Percentiles rank a stretch among this genome's conserved stretches.
Evolutionary conservation across 2,888 invertebrate genomes (phyloP).

Genomic region (Ceriagrion tenellum): DNA sequence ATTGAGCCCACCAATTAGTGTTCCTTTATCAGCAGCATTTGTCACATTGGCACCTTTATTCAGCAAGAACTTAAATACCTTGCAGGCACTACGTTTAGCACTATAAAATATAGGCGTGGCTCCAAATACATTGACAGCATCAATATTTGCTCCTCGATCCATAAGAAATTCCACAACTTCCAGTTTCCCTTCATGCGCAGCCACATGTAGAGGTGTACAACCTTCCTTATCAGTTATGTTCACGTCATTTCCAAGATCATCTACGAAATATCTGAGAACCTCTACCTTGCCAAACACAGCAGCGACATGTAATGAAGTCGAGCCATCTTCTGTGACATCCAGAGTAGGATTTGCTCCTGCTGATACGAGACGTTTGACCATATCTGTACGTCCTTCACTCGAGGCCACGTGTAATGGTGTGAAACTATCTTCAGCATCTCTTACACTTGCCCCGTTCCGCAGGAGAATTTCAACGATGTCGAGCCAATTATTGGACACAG

Average conservation of each 20-base stretch:
- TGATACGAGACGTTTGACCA: background rate
- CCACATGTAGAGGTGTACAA: background rate
- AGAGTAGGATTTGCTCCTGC: background rate
- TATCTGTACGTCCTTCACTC: background rate
- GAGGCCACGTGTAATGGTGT: background rate
- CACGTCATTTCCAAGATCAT: background rate
- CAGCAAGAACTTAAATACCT: background rate
- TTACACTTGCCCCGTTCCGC: background rate
- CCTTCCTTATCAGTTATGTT: background rate
- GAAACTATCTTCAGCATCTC: background rate
- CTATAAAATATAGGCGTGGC: background rate
- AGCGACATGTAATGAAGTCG: conserved; percentile 37
- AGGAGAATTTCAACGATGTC: background rate
- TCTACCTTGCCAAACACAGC: background rate
- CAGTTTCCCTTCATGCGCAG: conserved; percentile 23
- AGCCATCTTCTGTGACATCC: background rate
- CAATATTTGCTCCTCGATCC: background rate
- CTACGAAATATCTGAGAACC: background rate
- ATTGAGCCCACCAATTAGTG: background rate
- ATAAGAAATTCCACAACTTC: conserved; percentile 6
- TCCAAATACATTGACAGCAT: background rate
- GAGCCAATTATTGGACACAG: background rate
- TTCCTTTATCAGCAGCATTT: background rate
- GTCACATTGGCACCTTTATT: background rate
- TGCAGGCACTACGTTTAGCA: too few species aligned